A percentile compares a stretch with the other conserved stretches of the same genome.
Conservation (phyloP, 2,113 vertebrate genomes). For the Meriones unguiculatus region DNA sequence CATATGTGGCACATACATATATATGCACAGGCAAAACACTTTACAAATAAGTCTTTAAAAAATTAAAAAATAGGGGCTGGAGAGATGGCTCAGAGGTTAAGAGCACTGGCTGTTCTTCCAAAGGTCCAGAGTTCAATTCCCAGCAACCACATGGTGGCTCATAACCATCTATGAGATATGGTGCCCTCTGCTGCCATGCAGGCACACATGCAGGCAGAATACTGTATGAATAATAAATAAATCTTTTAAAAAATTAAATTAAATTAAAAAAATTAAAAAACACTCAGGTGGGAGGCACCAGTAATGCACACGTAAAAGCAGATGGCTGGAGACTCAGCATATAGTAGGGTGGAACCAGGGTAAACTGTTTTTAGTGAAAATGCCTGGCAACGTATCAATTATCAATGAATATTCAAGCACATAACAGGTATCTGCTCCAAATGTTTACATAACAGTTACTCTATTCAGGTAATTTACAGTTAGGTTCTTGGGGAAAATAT, state of each 20-base stretch:
- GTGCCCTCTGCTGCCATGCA: too few species aligned
- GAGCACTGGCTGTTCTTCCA: too few species aligned
- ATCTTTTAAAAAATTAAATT: background rate
- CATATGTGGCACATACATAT: background rate
- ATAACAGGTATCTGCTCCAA: background rate
- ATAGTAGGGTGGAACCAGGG: too few species aligned
- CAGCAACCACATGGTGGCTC: too few species aligned
- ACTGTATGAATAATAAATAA: background rate
- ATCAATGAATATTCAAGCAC: background rate
- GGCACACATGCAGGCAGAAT: too few species aligned
- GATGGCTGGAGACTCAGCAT: background rate
- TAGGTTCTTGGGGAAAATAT: background rate
- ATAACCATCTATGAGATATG: too few species aligned
- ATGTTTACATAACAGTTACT: background rate
- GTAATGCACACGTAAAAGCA: background rate
- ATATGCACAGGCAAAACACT: background rate
- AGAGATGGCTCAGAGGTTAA: too few species aligned
- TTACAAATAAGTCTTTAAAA: background rate
- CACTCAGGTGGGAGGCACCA: background rate
- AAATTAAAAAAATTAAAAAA: background rate
- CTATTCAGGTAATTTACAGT: background rate
- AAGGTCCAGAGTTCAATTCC: too few species aligned
- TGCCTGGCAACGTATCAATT: background rate
- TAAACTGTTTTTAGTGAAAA: background rate
- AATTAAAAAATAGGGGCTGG: background rate